A percentile compares a stretch with the other conserved stretches of the same genome.
Evolutionary conservation across 1,140 invertebrate species (phyloP).

Genomic region (Hyphantria cunea): DNA sequence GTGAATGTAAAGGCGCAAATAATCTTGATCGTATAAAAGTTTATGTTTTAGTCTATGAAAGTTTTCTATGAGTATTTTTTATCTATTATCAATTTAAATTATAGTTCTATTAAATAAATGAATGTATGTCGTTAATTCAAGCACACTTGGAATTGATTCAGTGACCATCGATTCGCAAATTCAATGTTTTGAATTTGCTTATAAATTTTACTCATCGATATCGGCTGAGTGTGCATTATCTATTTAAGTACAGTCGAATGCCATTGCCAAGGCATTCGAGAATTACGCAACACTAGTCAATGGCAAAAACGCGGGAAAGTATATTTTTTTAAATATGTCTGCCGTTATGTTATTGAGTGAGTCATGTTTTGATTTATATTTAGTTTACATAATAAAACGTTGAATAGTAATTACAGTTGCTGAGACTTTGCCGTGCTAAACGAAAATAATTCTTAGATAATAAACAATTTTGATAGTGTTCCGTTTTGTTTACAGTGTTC

Average conservation of each 20-base stretch:
- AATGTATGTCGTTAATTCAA: neutral
- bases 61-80: no score
- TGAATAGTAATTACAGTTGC: neutral
- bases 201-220: conserved; percentile 7
- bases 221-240: conserved; percentile 27
- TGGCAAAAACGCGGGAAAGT: conserved; percentile 15
- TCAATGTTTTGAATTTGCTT: no score
- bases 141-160: no score
- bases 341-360: conserved; percentile 3
- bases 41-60: no score
- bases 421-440: neutral
- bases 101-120: no score
- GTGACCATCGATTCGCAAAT: no score
- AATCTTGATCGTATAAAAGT: no score
- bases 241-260: conserved; percentile 31
- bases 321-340: conserved; percentile 22
- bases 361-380: conserved; percentile 10
- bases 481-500: no score
- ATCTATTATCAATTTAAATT: no score
- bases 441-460: no score
- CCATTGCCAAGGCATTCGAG: conserved; percentile 30
- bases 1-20: no score
- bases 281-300: conserved; percentile 13
- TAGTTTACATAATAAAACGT: conserved; percentile 2
- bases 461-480: no score